phyloP scores from a whole-genome alignment of 2,113 vertebrate species.

The Saguinus midas region DNA sequence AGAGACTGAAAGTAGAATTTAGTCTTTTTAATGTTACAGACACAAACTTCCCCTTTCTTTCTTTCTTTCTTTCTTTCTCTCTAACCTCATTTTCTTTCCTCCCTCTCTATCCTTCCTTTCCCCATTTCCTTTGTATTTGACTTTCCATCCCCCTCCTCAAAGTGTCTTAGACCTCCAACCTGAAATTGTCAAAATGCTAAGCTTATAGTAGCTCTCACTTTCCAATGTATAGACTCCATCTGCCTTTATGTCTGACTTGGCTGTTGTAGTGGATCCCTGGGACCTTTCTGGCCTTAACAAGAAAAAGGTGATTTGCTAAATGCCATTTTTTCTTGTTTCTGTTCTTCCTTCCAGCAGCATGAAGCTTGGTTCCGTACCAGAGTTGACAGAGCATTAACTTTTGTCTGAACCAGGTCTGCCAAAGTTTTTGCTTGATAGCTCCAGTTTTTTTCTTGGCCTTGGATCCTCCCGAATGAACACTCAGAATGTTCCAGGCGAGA shows the following conservation, averaged over 20 bases:
- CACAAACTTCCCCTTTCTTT: not conserved
- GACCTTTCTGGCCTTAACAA: constrained; percentile 54
- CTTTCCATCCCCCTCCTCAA: not conserved
- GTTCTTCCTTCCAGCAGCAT: constrained; percentile 29
- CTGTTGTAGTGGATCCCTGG: constrained; percentile 6
- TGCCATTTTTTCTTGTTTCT: constrained; percentile 46
- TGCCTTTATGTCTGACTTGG: constrained; percentile 5
- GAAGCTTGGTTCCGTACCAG: constrained; percentile 22
- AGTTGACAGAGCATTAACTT: not conserved
- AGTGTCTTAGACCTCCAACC: not conserved
- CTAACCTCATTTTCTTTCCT: not conserved
- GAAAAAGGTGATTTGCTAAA: constrained; percentile 59
- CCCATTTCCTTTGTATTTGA: not conserved
- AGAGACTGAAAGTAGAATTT: not conserved
- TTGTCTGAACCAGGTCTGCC: not conserved
- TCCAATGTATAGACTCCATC: not conserved
- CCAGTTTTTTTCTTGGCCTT: not conserved
- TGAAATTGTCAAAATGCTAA: not conserved
- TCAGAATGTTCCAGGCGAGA: not conserved
- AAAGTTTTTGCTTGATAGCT: not conserved
- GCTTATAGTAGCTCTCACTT: not conserved
- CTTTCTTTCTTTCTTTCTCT: constrained; percentile 14
- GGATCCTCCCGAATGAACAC: not conserved
- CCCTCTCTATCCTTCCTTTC: not conserved
- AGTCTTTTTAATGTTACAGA: not conserved